phyloP scores from a whole-genome alignment of 2,797 vertebrate genomes.

The Onychomys arenicola region DNA sequence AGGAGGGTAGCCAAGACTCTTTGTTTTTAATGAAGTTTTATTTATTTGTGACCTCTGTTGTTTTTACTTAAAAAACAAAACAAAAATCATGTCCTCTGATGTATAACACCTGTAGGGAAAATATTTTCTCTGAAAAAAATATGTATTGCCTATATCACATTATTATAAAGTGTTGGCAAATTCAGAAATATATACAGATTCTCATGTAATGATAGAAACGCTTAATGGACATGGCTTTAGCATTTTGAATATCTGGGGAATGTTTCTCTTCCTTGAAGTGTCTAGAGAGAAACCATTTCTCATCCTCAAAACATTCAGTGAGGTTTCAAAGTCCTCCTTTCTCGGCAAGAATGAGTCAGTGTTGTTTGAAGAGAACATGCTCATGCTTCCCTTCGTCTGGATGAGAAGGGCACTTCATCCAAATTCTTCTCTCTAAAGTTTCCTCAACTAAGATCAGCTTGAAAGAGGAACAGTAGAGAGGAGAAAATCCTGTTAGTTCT shows the following conservation, averaged over 20 bases:
- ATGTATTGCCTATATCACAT: background rate
- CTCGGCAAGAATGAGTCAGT: constrained; percentile 38
- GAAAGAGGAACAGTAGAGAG: background rate
- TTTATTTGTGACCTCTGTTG: background rate
- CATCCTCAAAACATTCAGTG: constrained; percentile 52
- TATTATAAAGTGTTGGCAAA: constrained; percentile 2
- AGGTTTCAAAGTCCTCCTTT: constrained; percentile 52
- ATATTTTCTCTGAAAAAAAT: constrained; percentile 10
- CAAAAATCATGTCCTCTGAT: background rate
- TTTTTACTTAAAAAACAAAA: constrained; percentile 8
- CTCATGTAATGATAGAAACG: constrained; percentile 29
- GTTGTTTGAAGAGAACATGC: constrained; percentile 57
- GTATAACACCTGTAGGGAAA: background rate
- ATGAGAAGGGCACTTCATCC: constrained; percentile 37
- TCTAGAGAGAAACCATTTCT: constrained; percentile 39
- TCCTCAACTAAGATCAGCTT: constrained; percentile 28
- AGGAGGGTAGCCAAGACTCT: background rate
- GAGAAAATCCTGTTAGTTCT: background rate
- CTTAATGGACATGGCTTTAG: background rate
- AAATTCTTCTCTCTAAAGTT: constrained; percentile 26
- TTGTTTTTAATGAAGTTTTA: constrained; percentile 42
- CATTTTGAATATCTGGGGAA: background rate
- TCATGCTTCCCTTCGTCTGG: background rate
- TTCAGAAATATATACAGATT: constrained; percentile 40
- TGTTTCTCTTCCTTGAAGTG: background rate